phyloP scores from a whole-genome alignment of 2,888 invertebrate species.

The Caenorhabditis plicata region DNA sequence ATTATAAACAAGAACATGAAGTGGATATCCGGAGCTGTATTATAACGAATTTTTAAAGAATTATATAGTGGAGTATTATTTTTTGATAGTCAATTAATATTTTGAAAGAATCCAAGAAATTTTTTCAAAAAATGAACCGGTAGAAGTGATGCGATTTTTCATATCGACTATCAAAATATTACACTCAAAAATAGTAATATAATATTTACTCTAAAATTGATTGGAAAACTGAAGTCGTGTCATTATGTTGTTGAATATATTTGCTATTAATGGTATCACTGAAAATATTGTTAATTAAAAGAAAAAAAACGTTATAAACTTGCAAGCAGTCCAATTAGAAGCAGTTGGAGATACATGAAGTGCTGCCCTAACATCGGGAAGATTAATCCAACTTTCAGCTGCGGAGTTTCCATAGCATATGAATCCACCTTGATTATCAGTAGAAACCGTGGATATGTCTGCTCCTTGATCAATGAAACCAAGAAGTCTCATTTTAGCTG shows the following conservation, averaged over 20 bases:
- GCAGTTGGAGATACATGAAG: conserved; percentile 33
- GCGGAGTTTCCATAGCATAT: conserved; percentile 43
- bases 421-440: conserved; percentile 47
- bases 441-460: conserved; percentile 30
- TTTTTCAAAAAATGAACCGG: too few species aligned
- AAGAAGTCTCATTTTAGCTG: conserved; percentile 8
- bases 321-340: conserved; percentile 34
- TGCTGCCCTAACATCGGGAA: conserved; percentile 32
- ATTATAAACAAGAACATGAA: conserved; percentile 55
- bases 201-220: conserved; percentile 37
- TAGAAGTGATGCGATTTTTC: too few species aligned
- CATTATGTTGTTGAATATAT: conserved; percentile 55
- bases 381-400: conserved; percentile 35
- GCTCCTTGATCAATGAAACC: conserved; percentile 43
- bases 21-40: conserved; percentile 39
- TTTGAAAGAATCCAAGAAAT: too few species aligned
- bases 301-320: conserved; percentile 8
- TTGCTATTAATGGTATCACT: conserved; percentile 49
- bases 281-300: conserved; percentile 2
- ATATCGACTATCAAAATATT: too few species aligned
- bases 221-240: conserved; percentile 54
- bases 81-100: too few species aligned
- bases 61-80: too few species aligned
- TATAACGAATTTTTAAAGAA: not conserved
- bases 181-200: too few species aligned